Evolutionary conservation across 2,888 invertebrate species (phyloP).

Genomic region (Osmoderma eremita): DNA sequence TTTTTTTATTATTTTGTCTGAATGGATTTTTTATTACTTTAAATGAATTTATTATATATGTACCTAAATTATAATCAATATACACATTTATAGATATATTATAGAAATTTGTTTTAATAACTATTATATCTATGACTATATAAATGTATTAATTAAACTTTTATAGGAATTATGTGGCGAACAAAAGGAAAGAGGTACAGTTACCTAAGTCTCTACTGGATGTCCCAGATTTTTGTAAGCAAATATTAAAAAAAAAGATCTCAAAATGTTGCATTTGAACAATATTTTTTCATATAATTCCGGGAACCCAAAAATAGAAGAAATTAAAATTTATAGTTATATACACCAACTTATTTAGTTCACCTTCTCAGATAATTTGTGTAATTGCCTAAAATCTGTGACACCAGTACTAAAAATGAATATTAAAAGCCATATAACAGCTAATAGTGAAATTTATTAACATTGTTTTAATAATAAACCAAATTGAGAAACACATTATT

Average conservation of each 20-base stretch:
- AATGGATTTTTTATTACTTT: conserved; percentile 48
- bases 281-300: no score
- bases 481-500: no score
- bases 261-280: no score
- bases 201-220: no score
- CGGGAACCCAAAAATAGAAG: neutral
- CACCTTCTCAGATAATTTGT: no score
- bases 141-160: conserved; percentile 45
- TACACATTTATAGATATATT: conserved; percentile 59
- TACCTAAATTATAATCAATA: conserved; percentile 60
- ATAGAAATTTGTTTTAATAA: conserved; percentile 59
- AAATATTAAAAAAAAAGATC: no score
- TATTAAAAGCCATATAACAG: neutral
- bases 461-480: no score
- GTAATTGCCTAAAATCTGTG: no score
- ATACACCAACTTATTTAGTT: no score
- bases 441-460: neutral
- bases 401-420: neutral
- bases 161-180: conserved; percentile 40
- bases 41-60: conserved; percentile 60
- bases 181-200: conserved; percentile 13
- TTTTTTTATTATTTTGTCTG: conserved; percentile 35
- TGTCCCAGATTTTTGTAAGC: no score
- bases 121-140: conserved; percentile 44
- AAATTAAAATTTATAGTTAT: neutral